These are phyloP conservation scores for Trachelus troglodyta DNA, from an alignment of 2,888 invertebrate genomes.

Conservation along the genomic window DNA sequence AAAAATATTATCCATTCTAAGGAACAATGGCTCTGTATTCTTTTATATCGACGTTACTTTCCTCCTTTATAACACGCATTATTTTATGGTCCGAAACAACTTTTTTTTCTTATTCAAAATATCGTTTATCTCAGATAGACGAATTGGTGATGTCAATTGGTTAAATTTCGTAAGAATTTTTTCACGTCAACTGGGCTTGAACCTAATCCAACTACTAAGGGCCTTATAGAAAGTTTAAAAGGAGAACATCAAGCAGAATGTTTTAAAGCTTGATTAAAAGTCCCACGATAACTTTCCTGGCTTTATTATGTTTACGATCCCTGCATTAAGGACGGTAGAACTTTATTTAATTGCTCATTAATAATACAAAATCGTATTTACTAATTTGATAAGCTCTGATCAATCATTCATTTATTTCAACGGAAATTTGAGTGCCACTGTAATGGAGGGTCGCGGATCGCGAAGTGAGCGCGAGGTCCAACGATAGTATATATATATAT, in stretches of 20 bases:
- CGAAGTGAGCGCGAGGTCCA: conserved; percentile 17
- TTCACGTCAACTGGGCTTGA: not conserved
- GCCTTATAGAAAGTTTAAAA: not conserved
- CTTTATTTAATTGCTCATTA: no score
- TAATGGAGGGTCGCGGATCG: conserved; percentile 35
- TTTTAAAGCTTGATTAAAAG: not conserved
- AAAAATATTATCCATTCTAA: not conserved
- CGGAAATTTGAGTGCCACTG: conserved; percentile 44
- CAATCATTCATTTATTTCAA: not conserved
- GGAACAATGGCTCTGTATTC: not conserved
- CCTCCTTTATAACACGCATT: not conserved
- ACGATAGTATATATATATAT: conserved; percentile 11
- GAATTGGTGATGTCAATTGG: not conserved
- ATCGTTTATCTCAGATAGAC: not conserved
- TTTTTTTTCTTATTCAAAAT: not conserved
- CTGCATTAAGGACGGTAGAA: not conserved
- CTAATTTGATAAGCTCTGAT: not conserved
- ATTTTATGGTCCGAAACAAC: not conserved
- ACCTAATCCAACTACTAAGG: not conserved
- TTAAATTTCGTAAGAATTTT: not conserved
- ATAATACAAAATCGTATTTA: not conserved
- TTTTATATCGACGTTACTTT: not conserved
- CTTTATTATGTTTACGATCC: not conserved
- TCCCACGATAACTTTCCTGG: not conserved
- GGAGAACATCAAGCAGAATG: not conserved